Base-by-base conservation (phyloP, 2,888 invertebrate genomes). In the Drosophila putrida region DNA sequence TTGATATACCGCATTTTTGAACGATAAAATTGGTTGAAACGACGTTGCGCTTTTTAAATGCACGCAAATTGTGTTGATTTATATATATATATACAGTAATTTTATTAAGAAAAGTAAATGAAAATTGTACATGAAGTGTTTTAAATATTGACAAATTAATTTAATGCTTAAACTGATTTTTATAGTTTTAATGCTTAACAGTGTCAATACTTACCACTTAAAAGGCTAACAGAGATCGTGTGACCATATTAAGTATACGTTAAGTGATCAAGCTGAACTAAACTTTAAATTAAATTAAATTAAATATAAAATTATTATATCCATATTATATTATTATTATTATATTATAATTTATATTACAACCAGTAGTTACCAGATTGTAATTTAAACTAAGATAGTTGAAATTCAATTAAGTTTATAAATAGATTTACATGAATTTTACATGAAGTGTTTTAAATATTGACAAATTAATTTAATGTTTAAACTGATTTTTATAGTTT, bases 41-140 rank as follows among this genome's bases (percentile, higher is more conserved):
- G 47, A n/a, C n/a, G 54, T 43, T 79, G 86, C 71, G 54, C 80
- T 68, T 79, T 79, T 79, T 72, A 54, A 69, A 46, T 35, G 68
- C 50, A 20, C 50, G 44, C 65, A 61, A 70, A 66, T 59, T 64
- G 62, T 78, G 71, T 75, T 77, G 76, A 75, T 75, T 71, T 67
- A 71, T 79, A 51, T 61, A 20, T 44, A 28, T 67, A 71, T 79
- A 51, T 61, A 20, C 44, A 28, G 70, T 86, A 80, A 82, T 83
- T 86, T 71, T 60, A 80, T 86, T 83, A 82, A 82, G 81, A 72
- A 83, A 77, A 44, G 20, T 64, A 71, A 83, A 71, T 61, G 46
- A 60, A 63, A 20, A 20, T 20, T n/a, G n/a, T n/a, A 67, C 64
- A 82, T n/a, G n/a, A n/a, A n/a, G 65, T 77, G 61, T 38, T 47